Conservation (phyloP, 2,888 invertebrate genomes). For the Xylota segnis region DNA sequence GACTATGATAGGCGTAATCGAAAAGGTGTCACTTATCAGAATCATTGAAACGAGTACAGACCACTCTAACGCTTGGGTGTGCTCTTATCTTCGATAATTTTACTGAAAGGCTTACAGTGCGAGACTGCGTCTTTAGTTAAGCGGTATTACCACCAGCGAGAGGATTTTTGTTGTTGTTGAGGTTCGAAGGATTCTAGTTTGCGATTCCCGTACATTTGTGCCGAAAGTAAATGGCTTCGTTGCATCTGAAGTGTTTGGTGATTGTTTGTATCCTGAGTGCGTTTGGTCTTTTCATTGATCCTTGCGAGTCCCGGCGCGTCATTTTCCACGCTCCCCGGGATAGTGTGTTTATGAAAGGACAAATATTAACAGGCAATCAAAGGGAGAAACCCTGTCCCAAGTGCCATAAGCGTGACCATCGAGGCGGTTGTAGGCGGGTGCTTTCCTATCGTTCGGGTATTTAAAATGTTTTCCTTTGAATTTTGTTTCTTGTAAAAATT, state of each 20-base stretch:
- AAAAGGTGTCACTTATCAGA: constrained; percentile 56
- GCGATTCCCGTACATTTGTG: neutral
- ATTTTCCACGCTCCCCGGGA: constrained; percentile 80
- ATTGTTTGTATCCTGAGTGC: constrained; percentile 60
- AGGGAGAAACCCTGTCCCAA: constrained; percentile 80
- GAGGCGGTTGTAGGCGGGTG: constrained; percentile 81
- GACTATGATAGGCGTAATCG: constrained; percentile 58
- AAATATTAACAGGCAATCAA: constrained; percentile 79
- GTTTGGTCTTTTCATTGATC: constrained; percentile 56
- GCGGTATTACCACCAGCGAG: constrained; percentile 6
- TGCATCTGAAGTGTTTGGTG: constrained; percentile 53
- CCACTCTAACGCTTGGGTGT: constrained; percentile 9
- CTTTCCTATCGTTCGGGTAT: constrained; percentile 80
- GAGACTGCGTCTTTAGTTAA: constrained; percentile 13
- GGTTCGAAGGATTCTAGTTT: neutral
- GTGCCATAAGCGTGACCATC: constrained; percentile 82
- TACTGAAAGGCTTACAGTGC: neutral
- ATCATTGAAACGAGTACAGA: constrained; percentile 34
- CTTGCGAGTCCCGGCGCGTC: constrained; percentile 79
- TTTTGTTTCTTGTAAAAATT: no score
- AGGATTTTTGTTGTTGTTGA: constrained; percentile 27
- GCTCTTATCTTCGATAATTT: constrained; percentile 25
- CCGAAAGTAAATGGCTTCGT: constrained; percentile 58
- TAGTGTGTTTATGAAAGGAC: constrained; percentile 78
- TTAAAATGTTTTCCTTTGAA: neutral